phyloP scores from a whole-genome alignment of 2,888 invertebrate genomes.

The Luffia ferchaultella region DNA sequence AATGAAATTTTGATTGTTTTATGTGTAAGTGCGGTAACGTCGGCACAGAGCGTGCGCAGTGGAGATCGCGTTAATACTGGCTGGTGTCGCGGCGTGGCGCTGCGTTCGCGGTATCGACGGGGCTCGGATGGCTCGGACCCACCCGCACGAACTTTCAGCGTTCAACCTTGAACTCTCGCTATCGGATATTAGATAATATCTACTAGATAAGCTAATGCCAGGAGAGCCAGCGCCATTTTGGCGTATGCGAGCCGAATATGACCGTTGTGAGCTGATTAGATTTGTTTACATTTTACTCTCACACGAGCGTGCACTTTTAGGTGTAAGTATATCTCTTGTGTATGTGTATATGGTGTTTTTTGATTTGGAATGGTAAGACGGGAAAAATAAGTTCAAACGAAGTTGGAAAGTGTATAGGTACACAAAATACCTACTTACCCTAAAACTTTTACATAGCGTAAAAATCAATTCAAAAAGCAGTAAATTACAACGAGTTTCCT shows the following conservation, averaged over 20 bases:
- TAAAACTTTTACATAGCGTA: too few relatives aligned
- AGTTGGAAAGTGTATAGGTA: too few relatives aligned
- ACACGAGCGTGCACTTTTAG: too few relatives aligned
- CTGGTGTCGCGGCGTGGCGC: conserved; percentile 41
- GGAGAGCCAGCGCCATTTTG: conserved; percentile 15
- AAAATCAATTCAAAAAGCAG: too few relatives aligned
- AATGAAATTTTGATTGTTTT: conserved; percentile 22
- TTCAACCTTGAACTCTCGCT: conserved; percentile 54
- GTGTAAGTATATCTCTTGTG: too few relatives aligned
- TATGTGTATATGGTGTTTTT: too few relatives aligned
- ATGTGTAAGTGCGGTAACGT: conserved; percentile 43
- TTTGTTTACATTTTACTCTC: too few relatives aligned
- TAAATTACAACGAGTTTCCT: too few relatives aligned
- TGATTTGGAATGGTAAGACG: too few relatives aligned
- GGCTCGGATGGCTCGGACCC: conserved; percentile 16
- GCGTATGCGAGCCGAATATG: conserved; percentile 9
- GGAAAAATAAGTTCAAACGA: too few relatives aligned
- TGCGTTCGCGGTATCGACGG: conserved; percentile 42
- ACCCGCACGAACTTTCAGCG: conserved; percentile 6
- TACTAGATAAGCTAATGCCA: conserved; percentile 33
- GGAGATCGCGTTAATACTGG: conserved; percentile 37
- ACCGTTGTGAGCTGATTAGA: conserved; percentile 12
- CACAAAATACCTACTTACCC: too few relatives aligned
- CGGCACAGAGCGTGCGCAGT: conserved; percentile 54
- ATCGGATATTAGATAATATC: conserved; percentile 48